phyloP scores from a whole-genome alignment of 2,888 invertebrate genomes.

The Torymus tubicola region DNA sequence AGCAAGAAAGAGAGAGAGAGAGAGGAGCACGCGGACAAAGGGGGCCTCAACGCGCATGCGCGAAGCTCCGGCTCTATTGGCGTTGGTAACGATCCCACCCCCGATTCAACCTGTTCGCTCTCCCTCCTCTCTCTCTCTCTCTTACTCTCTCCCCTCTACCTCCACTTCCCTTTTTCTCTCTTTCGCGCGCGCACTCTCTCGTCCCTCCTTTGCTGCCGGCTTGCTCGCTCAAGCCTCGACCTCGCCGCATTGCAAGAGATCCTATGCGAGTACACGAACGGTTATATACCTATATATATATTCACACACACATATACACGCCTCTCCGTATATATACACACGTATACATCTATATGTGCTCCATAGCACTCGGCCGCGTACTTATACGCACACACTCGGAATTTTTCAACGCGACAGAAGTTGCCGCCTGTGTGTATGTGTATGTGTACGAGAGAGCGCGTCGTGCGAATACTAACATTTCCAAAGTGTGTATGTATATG shows the following conservation, averaged over 20 bases:
- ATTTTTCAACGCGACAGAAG: conserved; percentile 29
- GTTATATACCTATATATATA: too few relatives aligned
- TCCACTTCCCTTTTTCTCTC: conserved; percentile 17
- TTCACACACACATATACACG: not conserved
- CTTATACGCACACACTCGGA: conserved; percentile 39
- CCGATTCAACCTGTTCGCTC: conserved; percentile 63
- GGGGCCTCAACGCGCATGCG: conserved; percentile 68
- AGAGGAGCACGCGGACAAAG: conserved; percentile 46
- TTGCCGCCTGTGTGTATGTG: not conserved
- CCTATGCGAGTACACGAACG: not conserved
- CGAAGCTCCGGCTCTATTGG: conserved; percentile 60
- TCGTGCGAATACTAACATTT: too few relatives aligned
- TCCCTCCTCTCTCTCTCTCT: conserved; percentile 55
- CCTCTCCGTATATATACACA: not conserved
- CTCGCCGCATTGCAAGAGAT: conserved; percentile 34
- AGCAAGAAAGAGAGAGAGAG: too few relatives aligned
- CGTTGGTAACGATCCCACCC: conserved; percentile 73
- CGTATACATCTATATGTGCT: not conserved
- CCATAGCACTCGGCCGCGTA: conserved; percentile 7
- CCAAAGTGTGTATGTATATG: conserved; percentile 37
- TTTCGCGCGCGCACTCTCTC: not conserved
- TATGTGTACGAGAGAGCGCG: conserved; percentile 5
- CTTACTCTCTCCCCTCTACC: conserved; percentile 53
- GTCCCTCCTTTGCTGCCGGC: conserved; percentile 4
- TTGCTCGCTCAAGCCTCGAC: conserved; percentile 26